Evolutionary conservation across 2,797 vertebrate genomes (phyloP).

Genomic region (Allobates femoralis): DNA sequence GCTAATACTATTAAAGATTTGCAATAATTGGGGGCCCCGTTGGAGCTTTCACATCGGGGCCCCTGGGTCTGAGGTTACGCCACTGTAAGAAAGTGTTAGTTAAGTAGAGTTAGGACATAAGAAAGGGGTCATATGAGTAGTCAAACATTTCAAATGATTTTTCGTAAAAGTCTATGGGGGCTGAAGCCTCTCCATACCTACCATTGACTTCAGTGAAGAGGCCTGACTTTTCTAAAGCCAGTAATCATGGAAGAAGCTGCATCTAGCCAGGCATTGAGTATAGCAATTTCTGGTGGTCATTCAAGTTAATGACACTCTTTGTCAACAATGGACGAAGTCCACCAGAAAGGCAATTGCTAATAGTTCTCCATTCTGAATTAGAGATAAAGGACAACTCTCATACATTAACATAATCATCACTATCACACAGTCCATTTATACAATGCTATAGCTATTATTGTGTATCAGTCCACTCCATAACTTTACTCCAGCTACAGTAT

Average conservation of each 20-base stretch:
- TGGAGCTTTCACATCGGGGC: too few species aligned
- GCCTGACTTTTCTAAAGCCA: background rate
- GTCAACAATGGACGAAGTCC: background rate
- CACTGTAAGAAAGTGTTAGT: too few species aligned
- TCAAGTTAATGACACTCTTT: background rate
- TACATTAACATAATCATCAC: background rate
- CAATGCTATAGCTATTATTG: background rate
- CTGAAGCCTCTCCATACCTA: background rate
- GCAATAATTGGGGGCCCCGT: too few species aligned
- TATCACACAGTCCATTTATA: background rate
- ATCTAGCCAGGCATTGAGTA: background rate
- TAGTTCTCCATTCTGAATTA: background rate
- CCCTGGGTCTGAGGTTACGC: too few species aligned
- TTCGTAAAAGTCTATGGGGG: background rate
- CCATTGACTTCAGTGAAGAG: background rate
- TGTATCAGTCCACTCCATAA: background rate
- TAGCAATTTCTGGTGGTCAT: background rate
- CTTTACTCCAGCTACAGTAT: background rate
- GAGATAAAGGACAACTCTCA: background rate
- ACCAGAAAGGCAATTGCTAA: background rate
- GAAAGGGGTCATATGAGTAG: too few species aligned
- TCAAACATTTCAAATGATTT: too few species aligned
- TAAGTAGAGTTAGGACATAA: too few species aligned
- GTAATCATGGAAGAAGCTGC: background rate
- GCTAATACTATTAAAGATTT: too few species aligned